Conservation (phyloP, 2,797 vertebrate species). For the Sebastes elongatus region DNA sequence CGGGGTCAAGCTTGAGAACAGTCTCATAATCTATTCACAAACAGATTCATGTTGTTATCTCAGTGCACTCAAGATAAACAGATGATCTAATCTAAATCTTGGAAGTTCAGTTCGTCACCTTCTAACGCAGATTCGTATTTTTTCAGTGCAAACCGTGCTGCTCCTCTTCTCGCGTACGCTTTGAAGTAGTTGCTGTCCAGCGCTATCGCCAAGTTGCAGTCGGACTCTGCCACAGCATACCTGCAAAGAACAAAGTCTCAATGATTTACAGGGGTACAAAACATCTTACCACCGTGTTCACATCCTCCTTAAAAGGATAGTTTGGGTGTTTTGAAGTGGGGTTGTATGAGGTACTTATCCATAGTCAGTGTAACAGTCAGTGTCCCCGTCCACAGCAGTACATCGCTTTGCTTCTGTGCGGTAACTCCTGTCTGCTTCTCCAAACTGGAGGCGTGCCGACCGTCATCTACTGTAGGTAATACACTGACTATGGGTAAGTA, state of each 20-base stretch:
- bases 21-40: conserved; percentile 89
- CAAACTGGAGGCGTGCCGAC: fast-evolving
- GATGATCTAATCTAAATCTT: background rate
- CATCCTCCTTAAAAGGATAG: too few relatives aligned
- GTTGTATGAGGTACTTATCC: too few relatives aligned
- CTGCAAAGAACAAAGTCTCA: conserved; percentile 67
- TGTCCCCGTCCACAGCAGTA: too few relatives aligned
- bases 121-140: conserved; percentile 89
- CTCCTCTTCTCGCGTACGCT: conserved; percentile 90
- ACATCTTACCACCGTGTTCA: fast-evolving
- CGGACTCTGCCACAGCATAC: conserved; percentile 94
- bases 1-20: conserved; percentile 88
- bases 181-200: conserved; percentile 89
- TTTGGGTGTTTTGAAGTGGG: too few relatives aligned
- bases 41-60: background rate
- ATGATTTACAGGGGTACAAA: background rate
- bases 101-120: conserved; percentile 76
- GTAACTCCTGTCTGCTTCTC: too few relatives aligned
- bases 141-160: conserved; percentile 85
- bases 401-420: too few relatives aligned
- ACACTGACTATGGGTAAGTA: too few relatives aligned
- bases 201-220: conserved; percentile 94
- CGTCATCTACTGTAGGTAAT: fast-evolving
- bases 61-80: fast-evolving
- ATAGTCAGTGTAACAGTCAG: too few relatives aligned